Percentiles rank a stretch among this genome's conserved stretches.
phyloP scores from a whole-genome alignment of 2,113 vertebrate genomes.

The Sminthopsis crassicaudata region DNA sequence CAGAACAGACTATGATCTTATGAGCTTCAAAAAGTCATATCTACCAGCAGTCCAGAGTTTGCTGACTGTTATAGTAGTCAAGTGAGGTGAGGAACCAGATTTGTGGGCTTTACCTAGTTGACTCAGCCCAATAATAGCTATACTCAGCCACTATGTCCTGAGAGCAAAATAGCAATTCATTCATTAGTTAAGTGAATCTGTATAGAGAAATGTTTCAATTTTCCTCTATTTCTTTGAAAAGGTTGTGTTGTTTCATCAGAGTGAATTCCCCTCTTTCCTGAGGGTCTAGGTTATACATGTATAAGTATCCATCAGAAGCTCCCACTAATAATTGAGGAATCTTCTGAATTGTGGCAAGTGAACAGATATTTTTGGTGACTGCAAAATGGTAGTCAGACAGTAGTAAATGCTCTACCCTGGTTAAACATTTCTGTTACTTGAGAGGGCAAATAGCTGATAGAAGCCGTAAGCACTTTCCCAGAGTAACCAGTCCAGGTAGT shows the following conservation, averaged over 20 bases:
- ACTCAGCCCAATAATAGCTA: background rate
- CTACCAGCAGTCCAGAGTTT: background rate
- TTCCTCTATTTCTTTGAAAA: background rate
- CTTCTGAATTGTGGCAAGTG: slow-evolving; percentile 97
- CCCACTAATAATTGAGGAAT: slow-evolving; percentile 96
- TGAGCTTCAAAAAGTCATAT: background rate
- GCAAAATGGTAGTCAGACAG: slow-evolving; percentile 97
- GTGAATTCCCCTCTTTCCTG: slow-evolving; percentile 98
- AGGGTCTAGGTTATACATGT: slow-evolving; percentile 98
- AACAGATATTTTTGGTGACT: slow-evolving; percentile 99
- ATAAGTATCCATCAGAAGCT: slow-evolving; percentile 96
- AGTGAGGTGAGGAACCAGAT: background rate
- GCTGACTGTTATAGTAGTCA: background rate
- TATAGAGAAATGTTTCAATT: background rate
- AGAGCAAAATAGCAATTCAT: background rate
- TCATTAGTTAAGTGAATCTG: background rate
- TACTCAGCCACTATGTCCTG: background rate
- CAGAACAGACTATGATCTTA: background rate
- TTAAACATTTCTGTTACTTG: slow-evolving; percentile 99
- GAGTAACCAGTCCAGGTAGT: slow-evolving; percentile 99
- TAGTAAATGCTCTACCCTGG: slow-evolving; percentile 97
- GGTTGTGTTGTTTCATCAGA: slow-evolving; percentile 97
- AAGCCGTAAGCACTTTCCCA: slow-evolving; percentile 96
- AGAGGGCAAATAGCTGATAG: slow-evolving; percentile 96
- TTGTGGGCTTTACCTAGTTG: background rate